Evolutionary conservation across 2,797 vertebrate genomes (phyloP), one percentile per base, ranked within the genome.

Genomic region (Alfaro cultratus): DNA sequence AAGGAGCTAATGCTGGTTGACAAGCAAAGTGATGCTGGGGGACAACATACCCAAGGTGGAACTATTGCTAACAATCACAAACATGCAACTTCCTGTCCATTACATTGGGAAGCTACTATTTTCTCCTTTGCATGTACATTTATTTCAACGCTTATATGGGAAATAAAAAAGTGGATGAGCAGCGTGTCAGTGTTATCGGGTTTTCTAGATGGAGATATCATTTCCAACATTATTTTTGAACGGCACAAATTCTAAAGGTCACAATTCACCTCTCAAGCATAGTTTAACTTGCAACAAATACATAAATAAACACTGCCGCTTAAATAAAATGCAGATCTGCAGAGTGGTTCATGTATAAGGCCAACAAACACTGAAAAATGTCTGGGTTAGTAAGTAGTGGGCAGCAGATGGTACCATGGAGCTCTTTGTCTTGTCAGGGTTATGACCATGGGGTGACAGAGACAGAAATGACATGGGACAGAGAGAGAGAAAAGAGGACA

Each of bases 1-100:
- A 73, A 7, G 75, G 78, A 85, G 72, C 83, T 92, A 92, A 94
- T 89, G 82, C 77, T 81, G 76, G 83, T 77, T 86, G 92, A 94
- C 93, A 91, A 84, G 89, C 86, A 88, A 84, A 88, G 79, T 86
- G 84, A 92, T 78, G 79, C 71, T 43, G 64, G 67, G 84, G 72
- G 77, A 78, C 71, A 86, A 31, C 21, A 73, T 80, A 76, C 85
- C 81, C 71, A 41, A 70, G 73, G 60, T 26, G 31, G 47, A 74
- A 72, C 86, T 78, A 73, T 84, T 83, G 77, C 89, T 82, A 78
- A 89, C 86, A 92, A 91, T 88, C 76, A 90, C 87, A 79, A 89
- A 86, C 62, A 71, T 36, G 78, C 53, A 79, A 76, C 80, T 71
- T 49, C n/a, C 60, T 76, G 74, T 31, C 64, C 80, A 70, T 77